A percentile compares a stretch with the other conserved stretches of the same genome.
phyloP scores from a whole-genome alignment of 1,140 invertebrate genomes.

The Cydia pomonella region DNA sequence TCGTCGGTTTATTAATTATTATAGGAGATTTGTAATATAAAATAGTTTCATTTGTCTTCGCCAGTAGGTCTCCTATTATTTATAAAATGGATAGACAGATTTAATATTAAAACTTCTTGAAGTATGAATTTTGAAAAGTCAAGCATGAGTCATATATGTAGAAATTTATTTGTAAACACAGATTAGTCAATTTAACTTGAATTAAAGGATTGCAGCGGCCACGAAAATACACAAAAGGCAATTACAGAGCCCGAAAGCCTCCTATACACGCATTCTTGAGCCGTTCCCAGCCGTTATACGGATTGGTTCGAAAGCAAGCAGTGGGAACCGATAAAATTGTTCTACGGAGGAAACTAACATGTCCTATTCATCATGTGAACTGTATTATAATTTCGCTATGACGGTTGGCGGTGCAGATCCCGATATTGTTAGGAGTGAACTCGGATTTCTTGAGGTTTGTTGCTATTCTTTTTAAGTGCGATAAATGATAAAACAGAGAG shows the following conservation, averaged over 20 bases:
- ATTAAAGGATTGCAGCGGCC: neutral
- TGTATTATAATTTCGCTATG: neutral
- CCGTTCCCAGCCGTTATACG: conserved; percentile 3
- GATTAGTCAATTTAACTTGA: too few species aligned
- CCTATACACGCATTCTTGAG: conserved; percentile 22
- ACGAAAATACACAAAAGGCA: conserved; percentile 15
- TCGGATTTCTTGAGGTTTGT: too few species aligned
- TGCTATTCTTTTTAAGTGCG: too few species aligned
- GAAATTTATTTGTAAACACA: neutral
- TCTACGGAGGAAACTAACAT: conserved; percentile 10
- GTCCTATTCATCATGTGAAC: neutral
- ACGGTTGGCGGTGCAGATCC: neutral
- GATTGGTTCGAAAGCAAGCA: conserved; percentile 7
- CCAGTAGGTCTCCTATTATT: too few species aligned
- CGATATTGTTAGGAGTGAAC: too few species aligned
- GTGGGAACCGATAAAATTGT: conserved; percentile 11
- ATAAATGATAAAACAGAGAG: too few species aligned
- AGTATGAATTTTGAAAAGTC: too few species aligned
- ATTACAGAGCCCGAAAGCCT: neutral
- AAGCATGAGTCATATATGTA: neutral
- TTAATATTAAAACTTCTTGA: too few species aligned
- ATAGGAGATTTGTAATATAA: too few species aligned
- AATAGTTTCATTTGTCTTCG: too few species aligned
- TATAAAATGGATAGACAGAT: too few species aligned
- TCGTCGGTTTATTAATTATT: too few species aligned